Conservation (phyloP, 2,888 invertebrate species). For the Anagyrus pseudococci region DNA sequence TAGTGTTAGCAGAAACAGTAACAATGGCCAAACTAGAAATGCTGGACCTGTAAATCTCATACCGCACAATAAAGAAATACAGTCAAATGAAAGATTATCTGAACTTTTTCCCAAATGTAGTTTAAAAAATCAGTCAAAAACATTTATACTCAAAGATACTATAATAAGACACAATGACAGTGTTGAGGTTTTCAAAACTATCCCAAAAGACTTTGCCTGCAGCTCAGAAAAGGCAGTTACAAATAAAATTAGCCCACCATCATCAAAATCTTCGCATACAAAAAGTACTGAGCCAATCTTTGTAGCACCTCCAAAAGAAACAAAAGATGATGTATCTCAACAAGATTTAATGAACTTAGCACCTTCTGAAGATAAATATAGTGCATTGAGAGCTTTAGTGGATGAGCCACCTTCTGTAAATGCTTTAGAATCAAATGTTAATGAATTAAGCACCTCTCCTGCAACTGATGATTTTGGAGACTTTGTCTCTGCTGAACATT, state of each 20-base stretch:
- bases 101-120: slow-evolving; percentile 58
- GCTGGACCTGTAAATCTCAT: slow-evolving; percentile 18
- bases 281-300: slow-evolving; percentile 32
- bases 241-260: slow-evolving; percentile 19
- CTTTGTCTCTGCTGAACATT: slow-evolving; percentile 59
- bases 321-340: slow-evolving; percentile 39
- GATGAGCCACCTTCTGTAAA: slow-evolving; percentile 44
- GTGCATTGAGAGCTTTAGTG: slow-evolving; percentile 61
- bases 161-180: slow-evolving; percentile 53
- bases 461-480: slow-evolving; percentile 62
- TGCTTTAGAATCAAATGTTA: slow-evolving; percentile 33
- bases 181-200: slow-evolving; percentile 29
- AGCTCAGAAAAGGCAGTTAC: slow-evolving; percentile 32
- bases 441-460: slow-evolving; percentile 37
- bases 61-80: slow-evolving; percentile 39
- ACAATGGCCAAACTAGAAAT: slow-evolving; percentile 26
- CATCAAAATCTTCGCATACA: slow-evolving; percentile 14
- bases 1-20: slow-evolving; percentile 39
- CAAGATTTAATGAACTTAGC: slow-evolving; percentile 58
- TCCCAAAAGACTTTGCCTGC: slow-evolving; percentile 41
- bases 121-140: slow-evolving; percentile 55
- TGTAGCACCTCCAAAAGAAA: slow-evolving; percentile 31
- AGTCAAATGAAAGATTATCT: slow-evolving; percentile 41
- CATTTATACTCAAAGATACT: slow-evolving; percentile 59
- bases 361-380: slow-evolving; percentile 61